Evolutionary conservation across 2,888 invertebrate species (phyloP), one percentile per base, ranked within the genome.

Genomic region (Scaptomyza cyrtandrae): DNA sequence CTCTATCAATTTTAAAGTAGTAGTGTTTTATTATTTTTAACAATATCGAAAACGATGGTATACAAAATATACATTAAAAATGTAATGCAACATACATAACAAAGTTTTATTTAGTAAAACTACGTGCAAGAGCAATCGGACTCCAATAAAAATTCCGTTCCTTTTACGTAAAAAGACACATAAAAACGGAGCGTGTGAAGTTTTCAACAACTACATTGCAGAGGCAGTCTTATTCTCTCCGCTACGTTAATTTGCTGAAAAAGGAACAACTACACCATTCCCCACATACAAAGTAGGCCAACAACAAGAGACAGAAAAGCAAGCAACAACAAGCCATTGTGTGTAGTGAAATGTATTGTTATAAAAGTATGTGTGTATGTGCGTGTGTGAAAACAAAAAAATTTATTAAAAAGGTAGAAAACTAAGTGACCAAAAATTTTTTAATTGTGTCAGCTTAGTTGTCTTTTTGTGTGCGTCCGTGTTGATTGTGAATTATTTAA

Each of bases 201-300:
- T 83, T 84, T 80, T 78, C 74, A 71, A 64, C 71, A 71, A 64
- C 71, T 66, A 62, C 76, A 76, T 76, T 67, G 71, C 67, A 80
- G 68, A 52, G 71, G 37, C 35, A n/a, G 37, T 52, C 11, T 14
- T 14, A 24, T 58, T 72, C 64, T 65, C 59, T 24, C 24, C 68
- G 58, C 57, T 70, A 57, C 74, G 70, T 70, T 70, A 77, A 59
- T 71, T 63, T 60, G 78, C 78, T 73, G 64, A 75, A 74, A 72
- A 78, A 78, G 79, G 64, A 79, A 6, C 27, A 46, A 71, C 69
- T 59, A 75, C 65, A 68, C 69, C 82, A 84, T 84, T 83, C 77
- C 75, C 78, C 80, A 76, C 76, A 80, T 77, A 75, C 69, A 81
- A 89, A 89, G 88, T 89, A 89, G 88, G 88, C 88, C 89, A 89